These are phyloP conservation scores for Cichladusa arquata DNA, from an alignment of 2,113 vertebrate genomes.

Conservation along the genomic window DNA sequence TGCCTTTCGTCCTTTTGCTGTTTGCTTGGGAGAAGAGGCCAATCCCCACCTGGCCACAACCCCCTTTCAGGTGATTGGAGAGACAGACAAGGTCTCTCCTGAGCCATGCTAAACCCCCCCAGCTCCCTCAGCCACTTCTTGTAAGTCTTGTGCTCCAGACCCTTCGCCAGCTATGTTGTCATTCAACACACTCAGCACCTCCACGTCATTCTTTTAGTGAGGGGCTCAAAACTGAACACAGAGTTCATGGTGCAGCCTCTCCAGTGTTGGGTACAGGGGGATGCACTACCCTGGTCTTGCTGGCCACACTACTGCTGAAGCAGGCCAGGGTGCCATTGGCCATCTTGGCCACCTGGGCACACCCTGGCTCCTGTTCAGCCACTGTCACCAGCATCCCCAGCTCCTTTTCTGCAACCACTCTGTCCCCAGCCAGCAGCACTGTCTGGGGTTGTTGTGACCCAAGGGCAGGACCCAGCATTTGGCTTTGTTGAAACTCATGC, in stretches of 20 bases:
- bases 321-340: neutral
- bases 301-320: neutral
- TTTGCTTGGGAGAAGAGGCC: neutral
- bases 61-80: neutral
- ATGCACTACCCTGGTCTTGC: neutral
- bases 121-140: neutral
- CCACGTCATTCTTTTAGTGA: neutral
- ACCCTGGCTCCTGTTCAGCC: accelerated
- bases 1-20: neutral
- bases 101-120: neutral
- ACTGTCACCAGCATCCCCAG: accelerated
- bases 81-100: neutral
- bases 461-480: neutral
- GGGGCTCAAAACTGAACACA: neutral
- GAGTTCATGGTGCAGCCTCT: neutral
- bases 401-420: neutral
- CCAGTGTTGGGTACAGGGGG: neutral
- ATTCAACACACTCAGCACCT: neutral
- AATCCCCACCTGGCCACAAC: accelerated
- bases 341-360: neutral
- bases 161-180: neutral
- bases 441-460: neutral
- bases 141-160: neutral
- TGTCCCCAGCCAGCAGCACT: neutral
- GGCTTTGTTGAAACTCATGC: neutral